phyloP scores from a whole-genome alignment of 2,113 vertebrate species.

The Tragelaphus buxtoni region DNA sequence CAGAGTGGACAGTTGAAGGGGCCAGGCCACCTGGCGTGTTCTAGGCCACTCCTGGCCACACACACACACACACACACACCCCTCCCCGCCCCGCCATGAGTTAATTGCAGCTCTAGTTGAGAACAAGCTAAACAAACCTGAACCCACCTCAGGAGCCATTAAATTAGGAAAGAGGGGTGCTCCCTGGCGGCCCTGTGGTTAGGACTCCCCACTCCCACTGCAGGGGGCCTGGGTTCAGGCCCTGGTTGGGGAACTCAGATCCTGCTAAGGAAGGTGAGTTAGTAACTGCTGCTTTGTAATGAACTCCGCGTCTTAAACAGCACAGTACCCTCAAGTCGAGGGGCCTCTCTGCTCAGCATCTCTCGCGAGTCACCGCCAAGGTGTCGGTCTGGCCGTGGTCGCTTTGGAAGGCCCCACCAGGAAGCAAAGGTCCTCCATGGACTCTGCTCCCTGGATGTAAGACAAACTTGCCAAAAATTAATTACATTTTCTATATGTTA shows the following conservation, averaged over 20 bases:
- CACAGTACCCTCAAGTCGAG: neutral
- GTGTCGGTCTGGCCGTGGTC: neutral
- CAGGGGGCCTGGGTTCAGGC: neutral
- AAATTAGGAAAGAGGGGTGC: neutral
- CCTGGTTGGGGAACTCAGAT: neutral
- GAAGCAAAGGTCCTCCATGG: neutral
- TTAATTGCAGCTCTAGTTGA: too few relatives aligned
- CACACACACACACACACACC: too few relatives aligned
- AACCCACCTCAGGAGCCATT: neutral
- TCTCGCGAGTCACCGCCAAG: neutral
- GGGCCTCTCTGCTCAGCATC: neutral
- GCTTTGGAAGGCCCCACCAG: neutral
- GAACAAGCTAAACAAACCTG: neutral
- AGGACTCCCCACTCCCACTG: neutral
- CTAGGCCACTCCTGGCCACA: neutral
- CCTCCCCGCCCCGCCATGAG: neutral
- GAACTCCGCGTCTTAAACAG: neutral
- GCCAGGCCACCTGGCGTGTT: accelerated
- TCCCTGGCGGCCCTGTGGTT: neutral
- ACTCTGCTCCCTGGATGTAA: neutral
- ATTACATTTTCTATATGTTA: neutral
- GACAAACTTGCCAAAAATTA: neutral
- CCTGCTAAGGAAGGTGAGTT: neutral
- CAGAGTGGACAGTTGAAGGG: neutral
- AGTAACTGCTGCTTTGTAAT: neutral